Conservation (phyloP, 2,113 vertebrate genomes). For the Platichthys flesus region DNA sequence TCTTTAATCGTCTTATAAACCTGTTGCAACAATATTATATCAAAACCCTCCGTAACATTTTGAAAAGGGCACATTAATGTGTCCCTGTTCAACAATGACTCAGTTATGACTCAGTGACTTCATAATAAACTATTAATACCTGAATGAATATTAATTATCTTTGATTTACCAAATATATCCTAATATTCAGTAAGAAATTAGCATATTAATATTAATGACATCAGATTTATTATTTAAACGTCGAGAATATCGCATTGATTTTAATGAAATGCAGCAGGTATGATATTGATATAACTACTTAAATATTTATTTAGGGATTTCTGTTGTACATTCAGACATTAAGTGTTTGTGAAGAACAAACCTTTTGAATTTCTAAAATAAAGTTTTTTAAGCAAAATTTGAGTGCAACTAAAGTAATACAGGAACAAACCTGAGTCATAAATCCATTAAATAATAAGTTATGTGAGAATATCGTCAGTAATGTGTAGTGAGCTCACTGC, state of each 20-base stretch:
- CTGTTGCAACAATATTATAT: neutral
- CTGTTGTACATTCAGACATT: no score
- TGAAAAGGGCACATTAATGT: neutral
- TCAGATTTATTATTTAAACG: neutral
- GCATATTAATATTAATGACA: neutral
- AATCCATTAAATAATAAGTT: no score
- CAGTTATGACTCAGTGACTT: neutral
- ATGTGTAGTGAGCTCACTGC: no score
- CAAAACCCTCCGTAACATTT: neutral
- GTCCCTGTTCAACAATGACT: neutral
- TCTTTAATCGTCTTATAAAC: neutral
- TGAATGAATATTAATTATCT: slow-evolving; percentile 4
- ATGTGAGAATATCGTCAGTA: no score
- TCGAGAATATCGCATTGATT: neutral
- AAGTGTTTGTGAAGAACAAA: neutral
- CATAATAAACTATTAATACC: neutral
- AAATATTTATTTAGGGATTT: no score
- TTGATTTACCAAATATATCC: neutral
- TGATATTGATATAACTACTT: neutral
- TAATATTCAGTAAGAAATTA: neutral
- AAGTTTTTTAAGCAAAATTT: neutral
- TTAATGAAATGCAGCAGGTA: neutral
- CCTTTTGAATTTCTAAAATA: neutral
- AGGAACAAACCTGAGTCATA: no score
- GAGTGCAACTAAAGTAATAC: no score